Evolutionary conservation across 2,888 invertebrate species (phyloP), one percentile per base, ranked within the genome.

Genomic region (Podotricha telesiphe): DNA sequence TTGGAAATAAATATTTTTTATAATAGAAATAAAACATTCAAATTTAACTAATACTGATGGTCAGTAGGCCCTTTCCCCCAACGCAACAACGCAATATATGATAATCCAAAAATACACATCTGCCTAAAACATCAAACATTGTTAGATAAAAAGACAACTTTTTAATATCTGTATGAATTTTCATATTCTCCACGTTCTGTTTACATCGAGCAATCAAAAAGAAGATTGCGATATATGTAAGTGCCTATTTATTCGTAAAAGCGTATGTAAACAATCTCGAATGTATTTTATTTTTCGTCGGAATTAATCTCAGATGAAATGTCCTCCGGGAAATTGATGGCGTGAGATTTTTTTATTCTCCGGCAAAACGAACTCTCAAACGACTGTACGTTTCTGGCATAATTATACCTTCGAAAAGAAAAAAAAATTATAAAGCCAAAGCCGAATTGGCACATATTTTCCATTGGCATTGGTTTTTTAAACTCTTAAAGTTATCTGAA

Each of bases 211-310:
- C 75, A 77, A 78, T 77, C 75, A 68, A 74, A 76, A 70, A 71
- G 76, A 73, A 72, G 75, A 73, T 73, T 74, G 70, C 68, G 70
- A 69, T 71, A 69, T 70, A 75, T 74, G 73, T 74, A 72, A 73
- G 71, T 62, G 65, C 67, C 68, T 73, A 74, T 75, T 76, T 76
- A 73, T 73, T 74, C 71, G 70, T 72, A 73, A 76, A 75, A 77
- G 74, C 76, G 74, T 73, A 73, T 75, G 75, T 74, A 77, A 78
- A 78, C 73, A 78, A 72, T 73, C 72, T 72, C 62, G 59, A 72
- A 73, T 70, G 69, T 75, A 74, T 69, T 74, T 72, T 72, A 68
- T 74, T 74, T 73, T 70, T 59, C 72, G 67, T 71, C 69, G 53
- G 69, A 75, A 76, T 76, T 77, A 76, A 76, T 74, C 70, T 74